Conservation (phyloP, 1,140 invertebrate species). For the Diorhabda carinulata region DNA sequence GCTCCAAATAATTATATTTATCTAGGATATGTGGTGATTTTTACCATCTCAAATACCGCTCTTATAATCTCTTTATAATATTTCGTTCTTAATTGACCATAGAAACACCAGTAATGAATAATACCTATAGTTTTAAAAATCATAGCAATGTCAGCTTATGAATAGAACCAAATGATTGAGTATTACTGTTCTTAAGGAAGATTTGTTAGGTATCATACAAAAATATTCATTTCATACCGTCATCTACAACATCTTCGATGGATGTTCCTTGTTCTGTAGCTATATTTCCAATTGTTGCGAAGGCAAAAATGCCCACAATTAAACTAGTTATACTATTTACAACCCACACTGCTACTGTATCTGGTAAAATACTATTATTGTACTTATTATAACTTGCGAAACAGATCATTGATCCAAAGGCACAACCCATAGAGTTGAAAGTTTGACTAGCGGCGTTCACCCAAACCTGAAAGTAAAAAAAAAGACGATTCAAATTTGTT, state of each 20-base stretch:
- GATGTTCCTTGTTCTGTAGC: slow-evolving; percentile 73
- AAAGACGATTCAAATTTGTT: too few species aligned
- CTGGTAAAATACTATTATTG: slow-evolving; percentile 83
- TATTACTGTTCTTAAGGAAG: too few species aligned
- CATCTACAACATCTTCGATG: slow-evolving; percentile 76
- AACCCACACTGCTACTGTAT: slow-evolving; percentile 75
- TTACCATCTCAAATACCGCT: too few species aligned
- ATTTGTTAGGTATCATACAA: too few species aligned
- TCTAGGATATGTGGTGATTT: too few species aligned
- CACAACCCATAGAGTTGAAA: slow-evolving; percentile 88
- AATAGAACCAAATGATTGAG: too few species aligned
- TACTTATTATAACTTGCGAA: slow-evolving; percentile 94
- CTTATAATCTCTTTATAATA: too few species aligned
- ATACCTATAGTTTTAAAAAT: too few species aligned
- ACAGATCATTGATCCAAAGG: slow-evolving; percentile 89
- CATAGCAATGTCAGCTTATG: too few species aligned
- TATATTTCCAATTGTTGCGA: slow-evolving; percentile 83
- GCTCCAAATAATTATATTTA: too few species aligned
- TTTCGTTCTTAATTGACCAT: too few species aligned
- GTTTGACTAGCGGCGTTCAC: slow-evolving; percentile 88
- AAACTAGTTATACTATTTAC: slow-evolving; percentile 81
- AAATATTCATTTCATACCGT: slow-evolving; percentile 58
- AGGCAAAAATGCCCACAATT: slow-evolving; percentile 81
- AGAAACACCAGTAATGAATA: too few species aligned
- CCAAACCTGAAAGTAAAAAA: slow-evolving; percentile 64